Percentiles rank a stretch among this genome's conserved stretches.
Conservation (phyloP, 2,888 invertebrate species). For the Philereme vetulata region DNA sequence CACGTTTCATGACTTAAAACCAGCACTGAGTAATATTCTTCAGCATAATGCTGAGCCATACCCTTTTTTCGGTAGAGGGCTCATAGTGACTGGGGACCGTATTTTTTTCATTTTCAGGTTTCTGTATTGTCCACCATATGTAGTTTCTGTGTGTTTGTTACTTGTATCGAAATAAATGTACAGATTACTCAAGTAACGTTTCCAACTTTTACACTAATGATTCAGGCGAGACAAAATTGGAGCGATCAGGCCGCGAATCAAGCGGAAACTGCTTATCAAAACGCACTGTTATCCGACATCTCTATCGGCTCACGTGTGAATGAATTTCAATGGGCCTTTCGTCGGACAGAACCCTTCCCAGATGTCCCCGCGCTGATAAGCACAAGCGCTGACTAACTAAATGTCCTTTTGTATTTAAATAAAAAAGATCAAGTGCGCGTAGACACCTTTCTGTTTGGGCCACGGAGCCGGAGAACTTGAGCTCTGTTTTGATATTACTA, state of each 20-base stretch:
- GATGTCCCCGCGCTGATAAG: constrained; percentile 69
- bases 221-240: constrained; percentile 16
- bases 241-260: constrained; percentile 35
- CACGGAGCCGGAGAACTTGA: constrained; percentile 36
- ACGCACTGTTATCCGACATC: constrained; percentile 37
- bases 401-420: constrained; percentile 74
- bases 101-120: too few relatives aligned
- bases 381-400: constrained; percentile 68
- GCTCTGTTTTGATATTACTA: neutral
- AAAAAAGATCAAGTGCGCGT: constrained; percentile 56
- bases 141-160: too few relatives aligned
- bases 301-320: constrained; percentile 69
- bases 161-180: too few relatives aligned
- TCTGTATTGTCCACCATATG: too few relatives aligned
- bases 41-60: too few relatives aligned
- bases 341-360: constrained; percentile 63
- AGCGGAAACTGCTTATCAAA: constrained; percentile 41
- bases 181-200: too few relatives aligned
- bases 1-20: too few relatives aligned
- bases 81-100: too few relatives aligned
- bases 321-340: constrained; percentile 63
- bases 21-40: too few relatives aligned
- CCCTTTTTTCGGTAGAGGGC: too few relatives aligned
- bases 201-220: neutral
- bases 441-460: constrained; percentile 56